Evolutionary conservation across 2,113 vertebrate genomes (phyloP).

Genomic region (Tragelaphus buxtoni): DNA sequence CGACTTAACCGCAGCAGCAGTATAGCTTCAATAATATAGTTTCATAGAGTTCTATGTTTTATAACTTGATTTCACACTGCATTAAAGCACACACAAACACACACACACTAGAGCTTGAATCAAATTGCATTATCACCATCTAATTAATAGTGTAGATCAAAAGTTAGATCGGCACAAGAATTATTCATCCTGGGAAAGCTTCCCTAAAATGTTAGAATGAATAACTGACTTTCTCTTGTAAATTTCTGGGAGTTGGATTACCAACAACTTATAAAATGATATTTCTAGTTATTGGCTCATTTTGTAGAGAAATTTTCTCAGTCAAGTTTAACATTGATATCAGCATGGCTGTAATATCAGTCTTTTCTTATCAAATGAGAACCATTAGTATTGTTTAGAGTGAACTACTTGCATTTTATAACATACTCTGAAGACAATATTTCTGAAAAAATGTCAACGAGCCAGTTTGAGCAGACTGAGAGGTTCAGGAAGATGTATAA

Average conservation of each 20-base stretch:
- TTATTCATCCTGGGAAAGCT: constrained; percentile 19
- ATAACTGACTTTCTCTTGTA: constrained; percentile 51
- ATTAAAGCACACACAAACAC: not conserved
- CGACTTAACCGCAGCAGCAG: too few relatives aligned
- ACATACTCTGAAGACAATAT: not conserved
- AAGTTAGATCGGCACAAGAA: not conserved
- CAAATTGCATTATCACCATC: not conserved
- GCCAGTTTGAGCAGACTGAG: not conserved
- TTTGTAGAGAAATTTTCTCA: constrained; percentile 68
- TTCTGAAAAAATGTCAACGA: not conserved
- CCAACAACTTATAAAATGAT: not conserved
- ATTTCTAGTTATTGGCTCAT: constrained; percentile 56
- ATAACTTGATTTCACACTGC: not conserved
- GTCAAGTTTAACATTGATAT: not conserved
- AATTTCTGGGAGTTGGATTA: constrained; percentile 35
- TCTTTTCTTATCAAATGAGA: constrained; percentile 10
- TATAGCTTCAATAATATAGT: not conserved
- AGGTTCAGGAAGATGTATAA: not conserved
- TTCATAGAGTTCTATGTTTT: not conserved
- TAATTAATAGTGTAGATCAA: constrained; percentile 8
- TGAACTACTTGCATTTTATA: not conserved
- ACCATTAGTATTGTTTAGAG: not conserved
- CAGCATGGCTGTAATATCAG: not conserved
- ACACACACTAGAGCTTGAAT: not conserved
- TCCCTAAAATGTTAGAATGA: constrained; percentile 11